Conservation (phyloP, 2,113 vertebrate genomes). For the Nymphicus hollandicus region DNA sequence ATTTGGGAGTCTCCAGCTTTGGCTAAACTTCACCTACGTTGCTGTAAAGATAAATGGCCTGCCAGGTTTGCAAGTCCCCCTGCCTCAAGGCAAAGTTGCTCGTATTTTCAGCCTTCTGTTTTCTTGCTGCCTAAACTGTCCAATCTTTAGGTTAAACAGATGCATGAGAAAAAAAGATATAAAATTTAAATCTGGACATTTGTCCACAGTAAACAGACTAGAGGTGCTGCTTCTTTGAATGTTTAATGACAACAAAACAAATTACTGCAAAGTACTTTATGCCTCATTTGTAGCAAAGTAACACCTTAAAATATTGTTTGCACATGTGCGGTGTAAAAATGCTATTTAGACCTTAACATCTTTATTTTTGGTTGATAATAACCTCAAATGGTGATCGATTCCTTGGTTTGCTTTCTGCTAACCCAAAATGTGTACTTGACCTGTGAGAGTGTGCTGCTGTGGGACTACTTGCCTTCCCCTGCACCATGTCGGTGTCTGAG, state of each 20-base stretch:
- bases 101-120: not conserved
- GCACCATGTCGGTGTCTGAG: not conserved
- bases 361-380: not conserved
- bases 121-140: slow-evolving; percentile 5
- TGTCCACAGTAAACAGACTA: slow-evolving; percentile 58
- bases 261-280: not conserved
- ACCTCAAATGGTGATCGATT: not conserved
- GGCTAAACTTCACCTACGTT: not conserved
- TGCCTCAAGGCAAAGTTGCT: not conserved
- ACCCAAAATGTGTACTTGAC: not conserved
- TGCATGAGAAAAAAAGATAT: slow-evolving; percentile 26
- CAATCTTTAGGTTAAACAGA: slow-evolving; percentile 51
- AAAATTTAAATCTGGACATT: slow-evolving; percentile 53
- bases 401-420: not conserved
- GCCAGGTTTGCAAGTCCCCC: not conserved
- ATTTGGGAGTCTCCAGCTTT: not conserved
- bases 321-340: not conserved
- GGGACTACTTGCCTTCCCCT: not conserved
- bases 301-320: not conserved
- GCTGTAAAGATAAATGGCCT: not conserved
- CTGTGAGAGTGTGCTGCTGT: not conserved
- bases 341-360: not conserved
- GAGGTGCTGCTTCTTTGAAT: slow-evolving; percentile 45
- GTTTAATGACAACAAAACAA: slow-evolving; percentile 52
- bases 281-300: not conserved